Conservation (phyloP, 2,888 invertebrate species). For the Argyresthia albistria region DNA sequence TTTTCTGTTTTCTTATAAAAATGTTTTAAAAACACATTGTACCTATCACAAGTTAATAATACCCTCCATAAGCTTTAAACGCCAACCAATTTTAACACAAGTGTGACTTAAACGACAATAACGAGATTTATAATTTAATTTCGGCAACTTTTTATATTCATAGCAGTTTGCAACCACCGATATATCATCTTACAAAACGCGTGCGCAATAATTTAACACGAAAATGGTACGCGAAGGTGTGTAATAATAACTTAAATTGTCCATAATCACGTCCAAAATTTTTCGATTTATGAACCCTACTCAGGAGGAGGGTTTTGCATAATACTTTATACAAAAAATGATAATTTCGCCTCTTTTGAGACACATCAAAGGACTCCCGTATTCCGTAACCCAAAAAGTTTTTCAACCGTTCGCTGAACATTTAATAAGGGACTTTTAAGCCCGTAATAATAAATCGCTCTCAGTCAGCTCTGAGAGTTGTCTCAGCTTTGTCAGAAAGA, state of each 20-base stretch:
- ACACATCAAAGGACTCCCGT: not conserved
- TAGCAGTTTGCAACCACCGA: not conserved
- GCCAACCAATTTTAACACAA: too few species aligned
- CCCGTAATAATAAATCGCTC: too few species aligned
- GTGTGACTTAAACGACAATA: too few species aligned
- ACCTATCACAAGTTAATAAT: too few species aligned
- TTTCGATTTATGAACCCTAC: slow-evolving; percentile 34
- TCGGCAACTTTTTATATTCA: too few species aligned
- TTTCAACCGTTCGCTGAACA: not conserved
- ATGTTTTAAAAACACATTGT: too few species aligned
- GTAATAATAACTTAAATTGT: slow-evolving; percentile 33
- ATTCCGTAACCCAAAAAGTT: not conserved
- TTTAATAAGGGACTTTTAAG: not conserved
- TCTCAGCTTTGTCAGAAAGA: too few species aligned
- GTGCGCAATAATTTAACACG: not conserved
- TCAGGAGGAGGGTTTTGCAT: not conserved
- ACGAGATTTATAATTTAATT: too few species aligned
- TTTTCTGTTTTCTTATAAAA: too few species aligned
- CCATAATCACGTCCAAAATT: slow-evolving; percentile 30
- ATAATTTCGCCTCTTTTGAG: not conserved
- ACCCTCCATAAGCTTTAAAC: too few species aligned
- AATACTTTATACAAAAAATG: not conserved
- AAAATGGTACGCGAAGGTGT: not conserved
- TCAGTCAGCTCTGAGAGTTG: too few species aligned
- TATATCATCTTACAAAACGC: not conserved